Evolutionary conservation across 2,797 vertebrate genomes (phyloP), one percentile per base, ranked within the genome.

Genomic region (Gymnodraco acuticeps): DNA sequence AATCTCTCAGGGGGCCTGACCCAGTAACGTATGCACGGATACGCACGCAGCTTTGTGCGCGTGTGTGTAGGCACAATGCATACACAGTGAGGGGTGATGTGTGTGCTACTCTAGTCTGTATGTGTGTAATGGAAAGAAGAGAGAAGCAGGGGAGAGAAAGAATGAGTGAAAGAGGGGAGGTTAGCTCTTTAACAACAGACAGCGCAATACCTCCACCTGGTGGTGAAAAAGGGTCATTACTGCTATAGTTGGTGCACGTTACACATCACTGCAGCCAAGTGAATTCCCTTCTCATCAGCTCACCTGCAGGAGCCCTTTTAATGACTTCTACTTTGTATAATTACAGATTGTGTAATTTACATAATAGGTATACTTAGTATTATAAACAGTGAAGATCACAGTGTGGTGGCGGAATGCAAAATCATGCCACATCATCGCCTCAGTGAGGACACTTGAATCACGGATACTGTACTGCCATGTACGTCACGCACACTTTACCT

Each of bases 141-240:
- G 33, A 68, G 33, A 70, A 63, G 41, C 60, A 42, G 64, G 16
- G 16, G 38, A 16, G 33, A 55, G 51, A n/a, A 73, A 52, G 71
- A 83, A 80, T 23, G 54, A 69, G 63, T 71, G 71, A n/a, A 9
- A 23, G 52, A 12, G 16, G 9, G 31, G 12, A 55, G 45, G 38
- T n/a, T 51, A 23, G 20, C 19, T 2, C n/a, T 41, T 17, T 14
- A 38, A 67, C 11, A 9, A n/a, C 45, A 50, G 52, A 47, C 75
- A 64, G 89, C 86, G 3, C 89, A 78, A 92, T 83, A 93, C 65
- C 90, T 23, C 93, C 94, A 87, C 89, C 94, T 93, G 58, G 89
- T 88, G 94, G 76, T 43, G 17, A 0, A 5, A n/a, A 14, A 0
- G 1, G 1, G 80, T 63, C 59, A 78, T 86, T 92, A 77, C 91